A percentile compares a stretch with the other conserved stretches of the same genome.
phyloP scores from a whole-genome alignment of 2,888 invertebrate species.

The Xanthorhoe designata region DNA sequence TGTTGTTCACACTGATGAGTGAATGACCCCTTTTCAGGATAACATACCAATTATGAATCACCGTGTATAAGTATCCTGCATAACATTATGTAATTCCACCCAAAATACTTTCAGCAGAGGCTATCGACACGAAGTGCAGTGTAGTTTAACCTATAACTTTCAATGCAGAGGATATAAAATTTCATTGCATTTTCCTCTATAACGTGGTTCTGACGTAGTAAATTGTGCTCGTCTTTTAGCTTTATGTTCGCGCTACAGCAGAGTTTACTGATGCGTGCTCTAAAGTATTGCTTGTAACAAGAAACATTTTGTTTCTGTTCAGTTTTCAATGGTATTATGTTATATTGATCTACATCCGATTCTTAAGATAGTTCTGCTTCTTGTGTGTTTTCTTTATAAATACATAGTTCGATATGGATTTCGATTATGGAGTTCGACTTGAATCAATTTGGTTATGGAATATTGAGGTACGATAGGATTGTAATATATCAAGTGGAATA shows the following conservation, averaged over 20 bases:
- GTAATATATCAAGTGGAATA: too few relatives aligned
- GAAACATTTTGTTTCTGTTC: slow-evolving; percentile 3
- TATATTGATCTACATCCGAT: background rate
- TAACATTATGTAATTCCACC: background rate
- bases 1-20: too few relatives aligned
- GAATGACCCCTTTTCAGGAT: too few relatives aligned
- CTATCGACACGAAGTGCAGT: background rate
- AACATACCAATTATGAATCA: too few relatives aligned
- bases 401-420: too few relatives aligned
- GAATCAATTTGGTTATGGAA: too few relatives aligned
- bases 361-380: too few relatives aligned
- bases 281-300: slow-evolving; percentile 8
- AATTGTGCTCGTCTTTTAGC: slow-evolving; percentile 20
- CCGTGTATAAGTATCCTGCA: background rate
- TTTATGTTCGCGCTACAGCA: slow-evolving; percentile 15
- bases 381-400: too few relatives aligned
- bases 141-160: slow-evolving; percentile 23
- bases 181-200: slow-evolving; percentile 33
- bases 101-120: background rate
- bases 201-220: slow-evolving; percentile 23
- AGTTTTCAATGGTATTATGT: background rate
- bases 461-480: too few relatives aligned
- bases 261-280: slow-evolving; percentile 11
- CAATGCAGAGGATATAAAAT: slow-evolving; percentile 31
- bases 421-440: too few relatives aligned